Evolutionary conservation across 1,140 invertebrate genomes (phyloP).

Genomic region (Ridgeia piscesae): DNA sequence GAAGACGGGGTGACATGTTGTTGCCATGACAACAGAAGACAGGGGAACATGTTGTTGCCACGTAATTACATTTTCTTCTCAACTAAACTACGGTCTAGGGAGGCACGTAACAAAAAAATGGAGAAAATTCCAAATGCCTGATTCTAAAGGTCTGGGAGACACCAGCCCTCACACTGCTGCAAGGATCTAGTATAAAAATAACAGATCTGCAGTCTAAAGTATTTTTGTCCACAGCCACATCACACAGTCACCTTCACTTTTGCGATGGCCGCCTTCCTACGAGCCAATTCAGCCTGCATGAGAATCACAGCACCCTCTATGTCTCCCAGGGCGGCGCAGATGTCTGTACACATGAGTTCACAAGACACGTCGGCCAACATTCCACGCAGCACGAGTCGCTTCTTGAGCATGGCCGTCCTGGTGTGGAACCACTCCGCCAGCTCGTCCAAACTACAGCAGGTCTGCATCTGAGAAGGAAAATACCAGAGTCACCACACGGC

Average conservation of each 20-base stretch:
- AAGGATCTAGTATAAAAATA: too few relatives aligned
- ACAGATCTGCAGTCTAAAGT: too few relatives aligned
- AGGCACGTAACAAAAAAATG: too few relatives aligned
- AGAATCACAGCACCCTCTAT: neutral
- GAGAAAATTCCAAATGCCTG: too few relatives aligned
- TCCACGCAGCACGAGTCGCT: neutral
- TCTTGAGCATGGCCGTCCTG: neutral
- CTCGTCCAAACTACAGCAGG: neutral
- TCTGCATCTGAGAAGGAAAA: neutral
- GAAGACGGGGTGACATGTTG: too few relatives aligned
- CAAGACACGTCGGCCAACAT: neutral
- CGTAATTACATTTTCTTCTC: too few relatives aligned
- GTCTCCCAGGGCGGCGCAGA: neutral
- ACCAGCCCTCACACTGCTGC: too few relatives aligned
- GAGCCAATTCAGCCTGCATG: neutral
- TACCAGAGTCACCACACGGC: neutral
- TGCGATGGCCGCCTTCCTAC: neutral
- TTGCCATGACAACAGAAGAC: too few relatives aligned
- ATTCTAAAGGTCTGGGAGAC: too few relatives aligned
- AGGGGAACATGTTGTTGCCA: too few relatives aligned
- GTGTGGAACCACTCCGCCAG: neutral
- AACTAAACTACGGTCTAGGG: too few relatives aligned
- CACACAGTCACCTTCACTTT: neutral
- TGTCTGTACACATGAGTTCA: slow-evolving; percentile 1
- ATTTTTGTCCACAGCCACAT: neutral